These are phyloP conservation scores for Argentina silus DNA, from an alignment of 2,797 vertebrate genomes.

Conservation along the genomic window DNA sequence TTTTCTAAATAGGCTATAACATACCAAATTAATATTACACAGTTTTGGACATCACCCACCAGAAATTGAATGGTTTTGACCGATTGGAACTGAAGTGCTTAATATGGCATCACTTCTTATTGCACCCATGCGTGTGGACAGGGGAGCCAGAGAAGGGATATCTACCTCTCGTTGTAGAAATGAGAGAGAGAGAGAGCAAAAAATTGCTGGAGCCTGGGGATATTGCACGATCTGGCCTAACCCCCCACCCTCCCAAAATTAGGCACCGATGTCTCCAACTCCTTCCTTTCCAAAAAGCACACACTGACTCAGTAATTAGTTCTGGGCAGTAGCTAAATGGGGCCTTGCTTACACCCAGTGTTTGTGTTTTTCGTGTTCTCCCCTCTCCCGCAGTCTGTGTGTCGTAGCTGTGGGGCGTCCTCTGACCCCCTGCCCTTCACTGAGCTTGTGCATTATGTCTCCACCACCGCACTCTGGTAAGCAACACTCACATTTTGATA, in stretches of 20 bases:
- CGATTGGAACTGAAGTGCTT: too few species aligned
- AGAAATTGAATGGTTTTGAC: too few species aligned
- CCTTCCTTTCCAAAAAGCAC: constrained; percentile 17
- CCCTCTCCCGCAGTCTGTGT: constrained; percentile 84
- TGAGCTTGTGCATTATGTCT: constrained; percentile 96
- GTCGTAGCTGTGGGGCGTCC: constrained; percentile 93
- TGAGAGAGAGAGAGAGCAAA: too few species aligned
- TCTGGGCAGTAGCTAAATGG: constrained; percentile 22
- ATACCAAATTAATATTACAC: too few species aligned
- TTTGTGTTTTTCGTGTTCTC: constrained; percentile 13
- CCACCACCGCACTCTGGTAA: constrained; percentile 96
- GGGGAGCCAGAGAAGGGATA: too few species aligned
- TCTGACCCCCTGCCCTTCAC: constrained; percentile 97
- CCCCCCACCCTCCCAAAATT: background rate
- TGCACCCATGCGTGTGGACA: too few species aligned
- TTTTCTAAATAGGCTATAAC: too few species aligned
- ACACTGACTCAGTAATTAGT: constrained; percentile 37
- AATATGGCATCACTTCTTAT: too few species aligned
- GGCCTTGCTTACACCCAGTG: constrained; percentile 22
- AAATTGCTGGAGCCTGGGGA: too few species aligned
- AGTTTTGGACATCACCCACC: too few species aligned
- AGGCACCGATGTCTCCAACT: background rate
- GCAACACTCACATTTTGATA: constrained; percentile 30
- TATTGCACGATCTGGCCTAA: too few species aligned
- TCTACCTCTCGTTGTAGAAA: too few species aligned